Conservation (phyloP, 2,797 vertebrate species). For the Orestias chungarensis region DNA sequence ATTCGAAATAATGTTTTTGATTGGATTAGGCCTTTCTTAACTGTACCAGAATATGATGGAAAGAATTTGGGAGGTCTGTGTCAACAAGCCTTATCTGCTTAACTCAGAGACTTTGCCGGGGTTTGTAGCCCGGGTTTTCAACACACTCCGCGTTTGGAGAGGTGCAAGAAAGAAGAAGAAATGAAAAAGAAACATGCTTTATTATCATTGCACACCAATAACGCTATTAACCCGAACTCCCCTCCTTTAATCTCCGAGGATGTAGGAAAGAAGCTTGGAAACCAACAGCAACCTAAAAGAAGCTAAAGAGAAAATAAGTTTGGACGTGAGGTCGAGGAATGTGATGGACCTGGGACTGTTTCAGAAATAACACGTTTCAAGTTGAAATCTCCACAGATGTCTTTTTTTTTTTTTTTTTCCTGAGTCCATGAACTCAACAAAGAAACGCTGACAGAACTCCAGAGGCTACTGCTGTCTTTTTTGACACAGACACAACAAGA, state of each 20-base stretch:
- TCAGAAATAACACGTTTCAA: slow-evolving; percentile 15
- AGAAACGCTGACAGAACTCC: slow-evolving; percentile 2
- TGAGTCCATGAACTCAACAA: slow-evolving; percentile 6
- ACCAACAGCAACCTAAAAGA: slow-evolving; percentile 45
- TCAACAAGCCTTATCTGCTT: slow-evolving; percentile 70
- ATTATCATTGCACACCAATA: slow-evolving; percentile 52
- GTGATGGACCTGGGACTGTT: slow-evolving; percentile 22
- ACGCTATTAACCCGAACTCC: slow-evolving; percentile 52
- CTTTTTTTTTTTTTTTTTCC: slow-evolving; percentile 21
- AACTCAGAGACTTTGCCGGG: slow-evolving; percentile 60
- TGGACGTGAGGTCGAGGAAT: slow-evolving; percentile 19
- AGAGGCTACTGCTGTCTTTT: slow-evolving; percentile 4
- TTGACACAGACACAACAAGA: slow-evolving; percentile 15
- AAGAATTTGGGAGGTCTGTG: slow-evolving; percentile 73
- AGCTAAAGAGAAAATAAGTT: slow-evolving; percentile 41
- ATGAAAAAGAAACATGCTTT: slow-evolving; percentile 13
- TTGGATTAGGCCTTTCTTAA: slow-evolving; percentile 76
- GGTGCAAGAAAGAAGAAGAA: slow-evolving; percentile 31
- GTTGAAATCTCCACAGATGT: slow-evolving; percentile 24
- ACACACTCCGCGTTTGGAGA: slow-evolving; percentile 43
- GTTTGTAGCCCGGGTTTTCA: slow-evolving; percentile 50
- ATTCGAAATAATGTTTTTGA: slow-evolving; percentile 63
- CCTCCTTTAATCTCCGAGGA: slow-evolving; percentile 35
- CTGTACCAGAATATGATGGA: slow-evolving; percentile 70
- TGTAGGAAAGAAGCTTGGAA: slow-evolving; percentile 42